phyloP scores from a whole-genome alignment of 1,140 invertebrate species.

The Charaxes varanes region DNA sequence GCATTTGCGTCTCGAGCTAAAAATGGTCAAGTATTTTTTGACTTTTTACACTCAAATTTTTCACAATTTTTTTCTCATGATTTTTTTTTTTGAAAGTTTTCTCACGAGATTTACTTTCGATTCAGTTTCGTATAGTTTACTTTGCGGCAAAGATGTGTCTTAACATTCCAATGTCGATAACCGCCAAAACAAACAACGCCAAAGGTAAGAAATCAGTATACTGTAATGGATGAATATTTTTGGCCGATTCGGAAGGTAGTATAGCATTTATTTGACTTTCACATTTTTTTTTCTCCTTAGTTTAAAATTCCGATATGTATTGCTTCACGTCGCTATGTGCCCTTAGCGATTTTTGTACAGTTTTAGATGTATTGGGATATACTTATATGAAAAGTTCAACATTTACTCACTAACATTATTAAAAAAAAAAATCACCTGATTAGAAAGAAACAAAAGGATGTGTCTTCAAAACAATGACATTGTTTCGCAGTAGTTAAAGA shows the following conservation, averaged over 20 bases:
- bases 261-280: constrained; percentile 74
- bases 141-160: constrained; percentile 45
- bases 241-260: constrained; percentile 65
- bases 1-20: constrained; percentile 68
- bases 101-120: constrained; percentile 41
- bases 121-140: constrained; percentile 49
- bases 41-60: constrained; percentile 76
- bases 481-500: no score
- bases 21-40: constrained; percentile 75
- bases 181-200: constrained; percentile 47
- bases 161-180: constrained; percentile 61
- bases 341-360: constrained; percentile 5
- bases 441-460: no score
- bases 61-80: no score
- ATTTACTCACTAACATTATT: no score
- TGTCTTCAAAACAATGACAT: no score
- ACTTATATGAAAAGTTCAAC: no score
- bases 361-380: no score
- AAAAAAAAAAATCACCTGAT: no score
- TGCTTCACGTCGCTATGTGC: no score
- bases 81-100: constrained; percentile 44
- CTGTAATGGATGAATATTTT: constrained; percentile 48
- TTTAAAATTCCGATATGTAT: no score
- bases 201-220: constrained; percentile 65
- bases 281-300: constrained; percentile 16